Conservation (phyloP, 2,888 invertebrate genomes). For the Eupsilia transversa region DNA sequence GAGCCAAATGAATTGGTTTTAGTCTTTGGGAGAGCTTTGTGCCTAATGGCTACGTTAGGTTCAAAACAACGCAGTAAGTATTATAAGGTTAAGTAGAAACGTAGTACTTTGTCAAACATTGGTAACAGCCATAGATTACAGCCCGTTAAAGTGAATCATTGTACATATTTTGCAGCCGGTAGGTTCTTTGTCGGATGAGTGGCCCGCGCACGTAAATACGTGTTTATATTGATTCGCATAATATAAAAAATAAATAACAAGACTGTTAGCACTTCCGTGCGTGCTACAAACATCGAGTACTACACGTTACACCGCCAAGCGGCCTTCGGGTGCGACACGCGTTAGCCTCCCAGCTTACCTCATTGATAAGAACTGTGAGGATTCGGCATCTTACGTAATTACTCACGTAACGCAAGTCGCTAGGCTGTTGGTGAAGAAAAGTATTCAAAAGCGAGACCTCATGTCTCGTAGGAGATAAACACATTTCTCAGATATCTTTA, state of each 20-base stretch:
- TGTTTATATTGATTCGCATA: conserved; percentile 8
- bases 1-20: neutral
- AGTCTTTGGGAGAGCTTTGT: neutral
- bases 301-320: neutral
- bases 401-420: neutral
- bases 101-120: neutral
- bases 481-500: neutral
- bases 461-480: neutral
- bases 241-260: neutral
- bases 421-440: neutral
- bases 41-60: neutral
- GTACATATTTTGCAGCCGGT: neutral
- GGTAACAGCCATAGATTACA: neutral
- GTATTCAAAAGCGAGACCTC: neutral
- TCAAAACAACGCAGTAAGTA: too few species aligned
- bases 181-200: neutral
- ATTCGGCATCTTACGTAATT: neutral
- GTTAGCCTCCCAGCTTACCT: neutral
- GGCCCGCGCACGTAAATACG: neutral
- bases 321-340: neutral
- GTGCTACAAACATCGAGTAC: neutral
- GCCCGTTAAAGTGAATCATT: neutral
- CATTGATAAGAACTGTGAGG: neutral
- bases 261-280: conserved; percentile 10
- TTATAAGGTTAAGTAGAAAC: neutral